Conservation (phyloP, 2,113 vertebrate genomes). For the Steatornis caripensis region DNA sequence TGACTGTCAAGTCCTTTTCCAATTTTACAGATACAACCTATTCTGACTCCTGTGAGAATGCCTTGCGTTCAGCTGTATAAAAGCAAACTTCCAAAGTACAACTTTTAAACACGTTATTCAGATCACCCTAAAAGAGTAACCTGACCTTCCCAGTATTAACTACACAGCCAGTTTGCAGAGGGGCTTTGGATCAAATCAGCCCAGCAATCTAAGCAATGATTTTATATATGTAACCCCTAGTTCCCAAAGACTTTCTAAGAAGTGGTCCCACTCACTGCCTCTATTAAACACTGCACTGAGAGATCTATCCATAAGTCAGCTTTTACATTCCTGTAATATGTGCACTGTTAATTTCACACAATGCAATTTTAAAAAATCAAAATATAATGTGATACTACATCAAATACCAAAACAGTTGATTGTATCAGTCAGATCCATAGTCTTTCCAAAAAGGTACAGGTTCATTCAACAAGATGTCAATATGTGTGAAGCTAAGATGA, state of each 20-base stretch:
- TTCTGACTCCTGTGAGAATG: not conserved
- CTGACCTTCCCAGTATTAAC: not conserved
- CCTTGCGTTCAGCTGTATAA: not conserved
- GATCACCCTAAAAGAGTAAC: not conserved
- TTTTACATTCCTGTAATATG: not conserved
- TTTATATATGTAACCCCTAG: not conserved
- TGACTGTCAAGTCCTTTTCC: not conserved
- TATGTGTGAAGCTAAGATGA: not conserved
- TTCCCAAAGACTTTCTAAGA: not conserved
- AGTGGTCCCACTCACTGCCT: not conserved
- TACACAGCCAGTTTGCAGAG: not conserved
- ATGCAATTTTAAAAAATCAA: not conserved
- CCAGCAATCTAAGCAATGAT: not conserved
- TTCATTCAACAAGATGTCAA: not conserved
- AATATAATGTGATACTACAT: not conserved
- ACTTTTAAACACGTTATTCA: not conserved
- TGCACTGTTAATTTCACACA: not conserved
- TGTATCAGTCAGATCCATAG: not conserved
- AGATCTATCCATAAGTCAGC: not conserved
- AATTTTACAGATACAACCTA: not conserved
- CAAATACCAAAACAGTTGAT: not conserved
- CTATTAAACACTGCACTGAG: not conserved
- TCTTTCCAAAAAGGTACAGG: not conserved
- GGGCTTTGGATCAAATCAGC: not conserved
- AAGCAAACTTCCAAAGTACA: not conserved